Evolutionary conservation across 2,797 vertebrate genomes (phyloP), one percentile per base, ranked within the genome.

Genomic region (Hirundo rustica): DNA sequence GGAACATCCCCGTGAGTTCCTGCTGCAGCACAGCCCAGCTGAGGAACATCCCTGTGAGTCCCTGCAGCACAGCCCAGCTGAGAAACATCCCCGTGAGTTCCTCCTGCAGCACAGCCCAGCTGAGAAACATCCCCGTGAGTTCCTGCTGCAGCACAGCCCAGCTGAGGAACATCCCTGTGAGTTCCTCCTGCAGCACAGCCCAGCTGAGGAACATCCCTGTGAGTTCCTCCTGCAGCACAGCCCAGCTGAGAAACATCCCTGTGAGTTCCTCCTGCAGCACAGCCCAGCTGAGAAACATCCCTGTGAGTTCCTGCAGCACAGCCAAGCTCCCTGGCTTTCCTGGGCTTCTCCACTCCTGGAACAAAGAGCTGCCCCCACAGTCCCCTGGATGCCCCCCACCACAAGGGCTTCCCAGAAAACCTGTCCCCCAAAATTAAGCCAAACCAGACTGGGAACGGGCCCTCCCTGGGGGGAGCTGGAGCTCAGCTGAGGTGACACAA

Each of bases 221-320:
- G n/a, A n/a, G n/a, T n/a, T n/a, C n/a, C n/a, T n/a, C n/a, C n/a
- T n/a, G n/a, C n/a, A n/a, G n/a, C n/a, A n/a, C n/a, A n/a, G n/a
- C n/a, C 99, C 70, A 98, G 98, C 99, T 99, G 87, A 51, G 92
- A 80, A 93, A 72, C 2, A 53, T 1, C 75, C 30, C 26, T 2
- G 36, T 10, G 53, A 62, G 21, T 2, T 36, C n/a, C 65, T 50
- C 15, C 65, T 50, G 40, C 55, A 29, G 50, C 67, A 71, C 51
- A 16, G 72, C 57, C 64, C 36, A 18, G 0, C 99, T 99, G 87
- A 51, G 92, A 80, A 93, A 72, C 2, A 53, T 1, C 75, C 30
- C 26, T 2, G 36, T 10, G 53, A 62, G 21, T 2, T n/a, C n/a
- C n/a, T 36, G 40, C 55, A 29, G 50, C 67, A 71, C 51, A 16